A percentile compares a stretch with the other conserved stretches of the same genome.
phyloP scores from a whole-genome alignment of 2,888 invertebrate genomes.

The Caenorhabditis sp. region DNA sequence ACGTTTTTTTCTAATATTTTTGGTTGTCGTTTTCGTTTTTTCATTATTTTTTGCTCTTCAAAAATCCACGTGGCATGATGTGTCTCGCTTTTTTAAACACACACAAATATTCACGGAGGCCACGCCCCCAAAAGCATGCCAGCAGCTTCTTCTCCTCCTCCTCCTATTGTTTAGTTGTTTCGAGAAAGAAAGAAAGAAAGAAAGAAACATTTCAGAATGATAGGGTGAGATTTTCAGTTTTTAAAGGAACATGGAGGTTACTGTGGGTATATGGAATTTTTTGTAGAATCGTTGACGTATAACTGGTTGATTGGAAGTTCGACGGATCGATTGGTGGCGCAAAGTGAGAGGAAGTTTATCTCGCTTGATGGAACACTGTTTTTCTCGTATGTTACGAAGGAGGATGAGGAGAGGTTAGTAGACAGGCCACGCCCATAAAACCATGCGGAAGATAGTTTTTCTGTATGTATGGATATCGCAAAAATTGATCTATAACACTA shows the following conservation, averaged over 20 bases:
- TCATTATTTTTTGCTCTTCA: constrained; percentile 9
- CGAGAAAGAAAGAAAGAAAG: not conserved
- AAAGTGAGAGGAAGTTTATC: constrained; percentile 62
- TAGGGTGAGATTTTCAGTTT: not conserved
- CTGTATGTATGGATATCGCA: too few relatives aligned
- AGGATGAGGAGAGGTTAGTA: constrained; percentile 65
- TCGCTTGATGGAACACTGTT: constrained; percentile 68
- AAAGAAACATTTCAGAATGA: too few relatives aligned
- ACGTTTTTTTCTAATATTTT: too few relatives aligned
- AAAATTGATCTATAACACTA: too few relatives aligned
- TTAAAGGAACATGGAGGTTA: not conserved
- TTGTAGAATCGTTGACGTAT: constrained; percentile 66
- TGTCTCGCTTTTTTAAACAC: too few relatives aligned
- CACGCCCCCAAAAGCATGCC: constrained; percentile 5
- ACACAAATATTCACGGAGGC: not conserved
- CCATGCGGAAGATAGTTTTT: too few relatives aligned
- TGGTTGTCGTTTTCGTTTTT: constrained; percentile 13
- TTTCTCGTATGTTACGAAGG: constrained; percentile 58
- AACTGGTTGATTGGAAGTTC: constrained; percentile 61
- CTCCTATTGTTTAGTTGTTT: not conserved
- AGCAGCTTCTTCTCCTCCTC: constrained; percentile 4
- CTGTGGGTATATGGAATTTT: not conserved
- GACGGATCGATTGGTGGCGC: constrained; percentile 60
- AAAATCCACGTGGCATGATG: too few relatives aligned
- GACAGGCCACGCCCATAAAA: too few relatives aligned